phyloP scores from a whole-genome alignment of 2,888 invertebrate genomes.

The Lithophane semibrunnea region DNA sequence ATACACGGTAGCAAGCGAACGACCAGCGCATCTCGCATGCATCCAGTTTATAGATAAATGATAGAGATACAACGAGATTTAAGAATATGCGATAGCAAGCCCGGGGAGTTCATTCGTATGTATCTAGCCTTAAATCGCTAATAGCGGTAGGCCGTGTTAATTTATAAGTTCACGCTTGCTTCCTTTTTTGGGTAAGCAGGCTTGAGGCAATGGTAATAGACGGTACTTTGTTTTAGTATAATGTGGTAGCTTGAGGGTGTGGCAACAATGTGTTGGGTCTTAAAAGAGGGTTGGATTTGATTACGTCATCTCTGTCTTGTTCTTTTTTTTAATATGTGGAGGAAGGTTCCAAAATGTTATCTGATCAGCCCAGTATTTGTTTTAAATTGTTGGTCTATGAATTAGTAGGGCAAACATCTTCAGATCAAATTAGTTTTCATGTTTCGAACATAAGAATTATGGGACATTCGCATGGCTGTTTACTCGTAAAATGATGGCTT shows the following conservation, averaged over 20 bases:
- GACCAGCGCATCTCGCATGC: slow-evolving; percentile 62
- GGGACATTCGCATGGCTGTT: neutral
- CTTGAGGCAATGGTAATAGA: slow-evolving; percentile 35
- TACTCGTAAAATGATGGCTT: neutral
- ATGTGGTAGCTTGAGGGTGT: slow-evolving; percentile 21
- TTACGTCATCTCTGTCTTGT: neutral
- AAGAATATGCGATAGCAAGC: slow-evolving; percentile 75
- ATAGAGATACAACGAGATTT: slow-evolving; percentile 77
- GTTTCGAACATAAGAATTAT: neutral
- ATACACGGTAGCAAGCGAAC: slow-evolving; percentile 60
- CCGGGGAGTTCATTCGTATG: slow-evolving; percentile 65
- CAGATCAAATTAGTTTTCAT: too few species aligned
- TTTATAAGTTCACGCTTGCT: slow-evolving; percentile 60
- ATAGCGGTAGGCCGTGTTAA: slow-evolving; percentile 54
- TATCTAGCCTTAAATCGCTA: slow-evolving; percentile 67
- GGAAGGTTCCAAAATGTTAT: neutral
- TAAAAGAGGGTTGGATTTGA: neutral
- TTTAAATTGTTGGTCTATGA: neutral
- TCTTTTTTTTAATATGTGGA: slow-evolving; percentile 2
- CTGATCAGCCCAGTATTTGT: too few species aligned
- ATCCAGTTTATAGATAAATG: slow-evolving; percentile 81
- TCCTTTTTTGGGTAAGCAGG: slow-evolving; percentile 54
- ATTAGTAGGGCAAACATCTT: neutral
- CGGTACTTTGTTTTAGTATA: slow-evolving; percentile 28
- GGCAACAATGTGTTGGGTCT: slow-evolving; percentile 31